Evolutionary conservation across 2,888 invertebrate genomes (phyloP), one percentile per base, ranked within the genome.

Genomic region (Nymphalis urticae): DNA sequence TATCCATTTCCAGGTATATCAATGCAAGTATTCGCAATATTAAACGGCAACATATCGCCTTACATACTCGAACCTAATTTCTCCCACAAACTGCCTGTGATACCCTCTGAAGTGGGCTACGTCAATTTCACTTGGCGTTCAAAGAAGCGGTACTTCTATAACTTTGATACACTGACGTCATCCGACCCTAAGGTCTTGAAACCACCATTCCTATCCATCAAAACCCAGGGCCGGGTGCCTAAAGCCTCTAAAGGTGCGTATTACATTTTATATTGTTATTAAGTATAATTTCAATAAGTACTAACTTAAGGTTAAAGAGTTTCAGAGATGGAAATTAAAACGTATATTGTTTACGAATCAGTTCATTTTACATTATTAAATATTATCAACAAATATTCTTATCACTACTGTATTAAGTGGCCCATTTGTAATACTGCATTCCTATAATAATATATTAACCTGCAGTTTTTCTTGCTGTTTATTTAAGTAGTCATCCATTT

Each of bases 91-190:
- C 92, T 98, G 75, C 98, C 97, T 58, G 95, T 97, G 68, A 98
- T 98, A 82, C 98, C 98, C 2, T 96, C 97, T 7, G 98, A 98
- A 92, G 97, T 98, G 32, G 96, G 96, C 72, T 96, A 95, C 84
- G 97, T 97, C 1, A 97, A 97, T 89, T 97, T 98, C 83, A 97
- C 97, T 58, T 97, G 97, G 98, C 95, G 96, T 81, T 96, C 97
- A 1, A 96, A 97, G 75, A 96, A 96, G 85, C 96, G 96, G 82
- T 97, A 97, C 85, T 95, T 94, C 80, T 98, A 98, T 85, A 95
- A 97, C 85, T 98, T 98, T 85, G 97, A 97, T 85, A 94, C 95
- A 66, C 92, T 98, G 75, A 95, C 96, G 80, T 97, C 97, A 9
- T 96, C 95, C 78, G 96, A 98, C 84, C 96, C 97, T 75, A 95